These are phyloP conservation scores for Phanerotoma sp. DNA, from an alignment of 2,888 invertebrate genomes.

Conservation along the genomic window DNA sequence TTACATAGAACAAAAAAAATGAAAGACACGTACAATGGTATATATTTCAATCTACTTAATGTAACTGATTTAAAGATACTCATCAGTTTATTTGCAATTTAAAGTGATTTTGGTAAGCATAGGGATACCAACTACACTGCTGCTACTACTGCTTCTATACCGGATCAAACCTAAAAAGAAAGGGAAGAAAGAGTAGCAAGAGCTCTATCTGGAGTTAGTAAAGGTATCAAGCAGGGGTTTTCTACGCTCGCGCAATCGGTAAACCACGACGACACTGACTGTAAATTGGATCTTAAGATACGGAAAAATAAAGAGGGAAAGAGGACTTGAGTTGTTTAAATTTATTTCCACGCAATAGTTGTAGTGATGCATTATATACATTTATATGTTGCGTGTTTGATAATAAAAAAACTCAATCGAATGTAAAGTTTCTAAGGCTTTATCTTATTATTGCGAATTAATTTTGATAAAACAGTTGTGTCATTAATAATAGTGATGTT, in stretches of 20 bases:
- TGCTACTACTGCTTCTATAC: constrained; percentile 3
- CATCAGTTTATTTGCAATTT: constrained; percentile 58
- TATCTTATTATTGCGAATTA: too few species aligned
- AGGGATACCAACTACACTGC: constrained; percentile 22
- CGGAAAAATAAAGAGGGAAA: background rate
- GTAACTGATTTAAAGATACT: constrained; percentile 57
- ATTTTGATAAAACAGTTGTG: too few species aligned
- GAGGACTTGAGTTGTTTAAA: too few species aligned
- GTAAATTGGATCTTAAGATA: background rate
- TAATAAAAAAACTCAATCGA: too few species aligned
- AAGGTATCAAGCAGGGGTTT: background rate
- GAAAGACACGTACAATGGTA: too few species aligned
- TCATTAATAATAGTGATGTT: too few species aligned
- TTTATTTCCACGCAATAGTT: too few species aligned
- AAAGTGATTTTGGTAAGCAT: constrained; percentile 47
- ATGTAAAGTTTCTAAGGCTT: too few species aligned
- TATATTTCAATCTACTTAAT: constrained; percentile 57
- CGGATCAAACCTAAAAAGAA: constrained; percentile 5
- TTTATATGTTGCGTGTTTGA: too few species aligned
- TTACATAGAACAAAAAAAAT: too few species aligned
- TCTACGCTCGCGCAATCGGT: background rate
- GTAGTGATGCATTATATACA: too few species aligned
- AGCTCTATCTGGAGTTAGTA: too few species aligned
- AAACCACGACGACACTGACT: constrained; percentile 1
- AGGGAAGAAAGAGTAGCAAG: constrained; percentile 35